Conservation (phyloP, 2,888 invertebrate species). For the Microplitis manilae region DNA sequence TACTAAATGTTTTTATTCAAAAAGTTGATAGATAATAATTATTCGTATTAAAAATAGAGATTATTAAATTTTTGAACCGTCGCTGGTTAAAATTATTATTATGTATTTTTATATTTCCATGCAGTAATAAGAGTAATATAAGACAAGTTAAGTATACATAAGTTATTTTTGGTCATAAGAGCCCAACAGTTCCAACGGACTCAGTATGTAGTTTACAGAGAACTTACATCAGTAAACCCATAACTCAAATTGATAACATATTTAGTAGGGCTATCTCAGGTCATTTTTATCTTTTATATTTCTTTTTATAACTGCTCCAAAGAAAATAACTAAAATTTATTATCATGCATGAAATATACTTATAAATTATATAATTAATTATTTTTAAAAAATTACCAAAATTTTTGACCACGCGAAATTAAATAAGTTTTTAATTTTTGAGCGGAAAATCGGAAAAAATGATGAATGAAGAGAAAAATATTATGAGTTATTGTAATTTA, state of each 20-base stretch:
- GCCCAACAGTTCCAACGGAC: not conserved
- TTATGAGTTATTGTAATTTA: not conserved
- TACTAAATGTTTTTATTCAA: too few relatives aligned
- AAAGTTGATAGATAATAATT: too few relatives aligned
- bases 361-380: not conserved
- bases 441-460: not conserved
- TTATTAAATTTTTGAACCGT: too few relatives aligned
- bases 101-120: too few relatives aligned
- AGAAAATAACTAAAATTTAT: not conserved
- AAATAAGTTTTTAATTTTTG: too few relatives aligned
- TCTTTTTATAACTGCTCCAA: not conserved
- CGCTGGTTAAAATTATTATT: too few relatives aligned
- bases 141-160: not conserved
- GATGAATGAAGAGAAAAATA: constrained; percentile 1
- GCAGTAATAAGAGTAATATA: not conserved
- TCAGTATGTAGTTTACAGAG: too few relatives aligned
- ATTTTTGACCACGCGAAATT: too few relatives aligned
- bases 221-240: not conserved
- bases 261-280: not conserved
- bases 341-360: not conserved
- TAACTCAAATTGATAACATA: not conserved
- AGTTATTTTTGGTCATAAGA: not conserved
- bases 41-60: too few relatives aligned
- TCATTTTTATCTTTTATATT: not conserved
- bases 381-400: not conserved